Evolutionary conservation across 2,797 vertebrate species (phyloP).

Genomic region (Semaprochilodus insignis): DNA sequence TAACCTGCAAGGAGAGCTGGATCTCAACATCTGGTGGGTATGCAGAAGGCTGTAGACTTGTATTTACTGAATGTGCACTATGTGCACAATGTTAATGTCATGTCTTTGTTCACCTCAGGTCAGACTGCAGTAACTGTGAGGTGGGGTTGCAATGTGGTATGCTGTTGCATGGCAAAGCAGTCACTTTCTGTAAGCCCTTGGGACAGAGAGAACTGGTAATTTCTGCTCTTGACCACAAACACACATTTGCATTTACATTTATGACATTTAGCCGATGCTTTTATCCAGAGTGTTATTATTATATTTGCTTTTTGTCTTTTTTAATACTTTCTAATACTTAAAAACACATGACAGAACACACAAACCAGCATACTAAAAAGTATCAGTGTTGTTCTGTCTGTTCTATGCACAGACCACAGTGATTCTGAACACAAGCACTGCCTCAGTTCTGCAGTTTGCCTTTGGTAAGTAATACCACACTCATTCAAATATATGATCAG

Average conservation of each 20-base stretch:
- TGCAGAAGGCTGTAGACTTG: neutral
- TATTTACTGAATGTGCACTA: neutral
- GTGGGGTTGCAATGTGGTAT: constrained; percentile 91
- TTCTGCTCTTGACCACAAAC: constrained; percentile 48
- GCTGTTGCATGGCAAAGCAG: constrained; percentile 91
- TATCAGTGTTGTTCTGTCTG: neutral
- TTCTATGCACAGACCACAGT: constrained; percentile 80
- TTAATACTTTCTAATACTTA: neutral
- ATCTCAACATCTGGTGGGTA: constrained; percentile 91
- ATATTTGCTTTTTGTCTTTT: neutral
- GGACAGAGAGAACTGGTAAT: constrained; percentile 93
- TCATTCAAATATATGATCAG: neutral
- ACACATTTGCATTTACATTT: neutral
- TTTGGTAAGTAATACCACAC: constrained; percentile 86
- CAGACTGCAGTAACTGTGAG: constrained; percentile 90
- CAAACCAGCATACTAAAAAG: neutral
- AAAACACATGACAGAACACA: neutral
- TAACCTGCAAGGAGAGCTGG: constrained; percentile 87
- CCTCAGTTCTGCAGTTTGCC: constrained; percentile 94
- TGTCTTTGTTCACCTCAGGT: constrained; percentile 75
- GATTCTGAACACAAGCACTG: constrained; percentile 93
- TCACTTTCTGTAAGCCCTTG: constrained; percentile 94
- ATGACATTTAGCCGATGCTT: neutral
- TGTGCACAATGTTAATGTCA: neutral
- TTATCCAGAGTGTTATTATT: neutral